Conservation (phyloP, 2,113 vertebrate species). For the pig (Sus scrofa) region DNA sequence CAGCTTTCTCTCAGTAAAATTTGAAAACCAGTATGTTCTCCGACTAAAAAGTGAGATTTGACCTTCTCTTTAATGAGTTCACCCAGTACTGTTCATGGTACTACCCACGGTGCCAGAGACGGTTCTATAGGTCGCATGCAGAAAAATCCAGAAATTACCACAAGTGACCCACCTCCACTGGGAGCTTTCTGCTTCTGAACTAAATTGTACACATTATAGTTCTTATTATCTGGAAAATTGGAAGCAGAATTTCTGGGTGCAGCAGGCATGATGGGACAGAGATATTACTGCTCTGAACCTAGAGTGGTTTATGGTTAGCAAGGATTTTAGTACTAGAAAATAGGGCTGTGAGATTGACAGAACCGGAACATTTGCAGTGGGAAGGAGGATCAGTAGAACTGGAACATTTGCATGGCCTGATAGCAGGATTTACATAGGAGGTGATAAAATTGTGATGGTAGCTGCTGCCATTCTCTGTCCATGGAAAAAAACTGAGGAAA, state of each 20-base stretch:
- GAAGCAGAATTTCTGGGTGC: not conserved
- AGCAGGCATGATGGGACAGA: not conserved
- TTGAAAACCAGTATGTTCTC: not conserved
- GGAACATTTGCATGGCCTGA: not conserved
- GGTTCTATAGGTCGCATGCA: not conserved
- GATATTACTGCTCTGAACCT: not conserved
- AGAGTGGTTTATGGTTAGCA: not conserved
- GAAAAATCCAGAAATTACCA: not conserved
- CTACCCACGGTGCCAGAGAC: not conserved
- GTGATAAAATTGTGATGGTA: not conserved
- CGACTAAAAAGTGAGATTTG: not conserved
- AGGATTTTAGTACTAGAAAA: conserved; percentile 24
- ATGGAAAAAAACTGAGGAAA: not conserved
- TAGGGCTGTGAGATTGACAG: not conserved
- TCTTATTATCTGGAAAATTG: not conserved
- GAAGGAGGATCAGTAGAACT: not conserved
- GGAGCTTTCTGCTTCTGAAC: not conserved
- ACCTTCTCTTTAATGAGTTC: not conserved
- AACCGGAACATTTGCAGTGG: not conserved
- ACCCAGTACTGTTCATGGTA: too few relatives aligned
- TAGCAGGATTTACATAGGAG: not conserved
- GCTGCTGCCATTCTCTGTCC: not conserved
- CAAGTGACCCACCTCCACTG: not conserved
- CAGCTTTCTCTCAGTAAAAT: not conserved
- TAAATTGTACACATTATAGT: not conserved